Base-by-base conservation (phyloP, 1,140 invertebrate genomes). In the Lordiphosa clarofinis region DNA sequence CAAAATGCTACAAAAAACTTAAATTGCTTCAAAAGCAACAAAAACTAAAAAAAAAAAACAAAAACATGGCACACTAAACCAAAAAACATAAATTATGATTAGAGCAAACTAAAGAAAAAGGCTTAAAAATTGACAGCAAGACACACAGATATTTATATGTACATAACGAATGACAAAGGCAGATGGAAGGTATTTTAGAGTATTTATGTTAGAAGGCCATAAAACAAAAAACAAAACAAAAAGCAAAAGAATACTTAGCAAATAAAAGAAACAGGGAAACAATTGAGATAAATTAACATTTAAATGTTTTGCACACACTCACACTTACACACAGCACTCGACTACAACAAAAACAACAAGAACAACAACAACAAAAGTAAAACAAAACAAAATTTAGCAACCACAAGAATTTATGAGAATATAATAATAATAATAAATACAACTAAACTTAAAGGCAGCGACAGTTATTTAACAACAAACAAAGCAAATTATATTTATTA, bases 261-360 rank as follows among this genome's bases (percentile, higher is more conserved):
- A 74, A 75, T 82, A 86, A 86, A 31, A 78, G 73, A 81, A 87
- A 87, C 82, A 82, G 73, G 73, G 82, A 87, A 82, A 87, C 82
- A 87, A 81, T 81, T 81, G 70, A 79, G 79, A 84, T 73, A 69
- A 84, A 73, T 72, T 73, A 87, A 73, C 78, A 82, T 84, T 81
- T 76, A 82, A 82, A 82, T 78, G 73, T 72, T 82, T 84, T 76
- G 66, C 73, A 81, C 63, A 46, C 15, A 39, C 19, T 56, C 46
- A 56, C 12, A 53, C 9, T 13, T 39, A 37, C 13, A 49, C 28
- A 66, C 46, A 38, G 58, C 49, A 65, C 62, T 53, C 10, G 28
- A 70, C 72, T 49, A 60, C 53, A 39, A 46, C 46, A 49, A 56
- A 47, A 49, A 70, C 35, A 58, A 19, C 43, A 61, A 48, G 53